Conservation (phyloP, 1,140 invertebrate species). For the Lepidurus packardi region DNA sequence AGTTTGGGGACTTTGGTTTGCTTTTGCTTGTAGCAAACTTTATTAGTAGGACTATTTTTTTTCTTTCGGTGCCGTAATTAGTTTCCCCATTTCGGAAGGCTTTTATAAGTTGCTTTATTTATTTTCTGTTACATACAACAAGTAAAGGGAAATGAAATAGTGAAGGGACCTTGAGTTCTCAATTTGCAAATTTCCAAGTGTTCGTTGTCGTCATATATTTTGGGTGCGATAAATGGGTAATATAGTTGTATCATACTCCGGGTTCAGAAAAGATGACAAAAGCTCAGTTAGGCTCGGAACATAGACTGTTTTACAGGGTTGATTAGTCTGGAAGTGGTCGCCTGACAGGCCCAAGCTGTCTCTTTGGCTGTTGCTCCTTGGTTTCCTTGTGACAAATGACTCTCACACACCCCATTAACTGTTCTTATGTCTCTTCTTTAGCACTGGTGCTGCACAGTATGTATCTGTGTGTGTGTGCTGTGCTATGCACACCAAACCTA, state of each 20-base stretch:
- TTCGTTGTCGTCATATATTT: too few species aligned
- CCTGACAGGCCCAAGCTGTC: conserved; percentile 16
- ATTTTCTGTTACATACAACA: too few species aligned
- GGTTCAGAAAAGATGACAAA: neutral
- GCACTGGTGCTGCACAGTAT: neutral
- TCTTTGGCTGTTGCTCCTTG: conserved; percentile 5
- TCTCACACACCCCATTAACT: conserved; percentile 18
- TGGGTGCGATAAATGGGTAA: neutral
- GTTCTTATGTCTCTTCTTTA: neutral
- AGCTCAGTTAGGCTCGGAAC: neutral
- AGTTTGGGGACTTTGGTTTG: too few species aligned
- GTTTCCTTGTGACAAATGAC: conserved; percentile 9
- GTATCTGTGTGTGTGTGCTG: conserved; percentile 1
- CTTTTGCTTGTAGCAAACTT: too few species aligned
- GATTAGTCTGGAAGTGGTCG: conserved; percentile 21
- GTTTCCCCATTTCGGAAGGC: too few species aligned
- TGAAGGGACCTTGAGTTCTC: too few species aligned
- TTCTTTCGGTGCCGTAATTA: too few species aligned
- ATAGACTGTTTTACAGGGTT: neutral
- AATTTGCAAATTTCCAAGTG: too few species aligned
- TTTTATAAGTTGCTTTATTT: too few species aligned
- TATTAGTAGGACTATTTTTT: too few species aligned
- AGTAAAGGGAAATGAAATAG: too few species aligned
- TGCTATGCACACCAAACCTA: conserved; percentile 2
- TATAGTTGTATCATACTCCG: neutral